These are phyloP conservation scores for Callimorpha dominula DNA, from an alignment of 2,888 invertebrate genomes.

Conservation along the genomic window DNA sequence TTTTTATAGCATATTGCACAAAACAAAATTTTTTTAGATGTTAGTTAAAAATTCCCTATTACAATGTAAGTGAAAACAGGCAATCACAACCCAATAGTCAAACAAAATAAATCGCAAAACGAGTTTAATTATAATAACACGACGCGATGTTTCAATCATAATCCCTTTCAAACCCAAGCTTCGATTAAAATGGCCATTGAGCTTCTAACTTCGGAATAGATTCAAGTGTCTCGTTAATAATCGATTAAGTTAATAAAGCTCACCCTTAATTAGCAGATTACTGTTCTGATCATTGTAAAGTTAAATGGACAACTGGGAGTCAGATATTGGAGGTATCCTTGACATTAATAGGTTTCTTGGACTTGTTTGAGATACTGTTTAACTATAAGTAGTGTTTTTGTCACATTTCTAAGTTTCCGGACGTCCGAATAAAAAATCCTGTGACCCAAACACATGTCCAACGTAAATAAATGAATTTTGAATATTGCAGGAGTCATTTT, in stretches of 20 bases:
- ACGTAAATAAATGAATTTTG: too few species aligned
- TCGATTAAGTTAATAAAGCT: slow-evolving; percentile 27
- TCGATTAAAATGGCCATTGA: slow-evolving; percentile 15
- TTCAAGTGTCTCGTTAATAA: slow-evolving; percentile 29
- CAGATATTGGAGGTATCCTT: neutral
- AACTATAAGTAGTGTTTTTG: neutral
- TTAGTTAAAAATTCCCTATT: too few species aligned
- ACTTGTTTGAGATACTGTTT: neutral
- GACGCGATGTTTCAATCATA: neutral
- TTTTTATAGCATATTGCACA: too few species aligned
- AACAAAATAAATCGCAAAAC: too few species aligned
- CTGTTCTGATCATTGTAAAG: slow-evolving; percentile 9
- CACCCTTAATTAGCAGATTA: slow-evolving; percentile 25
- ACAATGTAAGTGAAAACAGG: too few species aligned
- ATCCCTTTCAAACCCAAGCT: neutral
- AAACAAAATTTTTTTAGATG: too few species aligned
- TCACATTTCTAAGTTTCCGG: too few species aligned
- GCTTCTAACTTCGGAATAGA: slow-evolving; percentile 19
- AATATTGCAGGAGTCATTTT: too few species aligned
- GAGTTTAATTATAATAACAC: neutral
- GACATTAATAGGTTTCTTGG: neutral
- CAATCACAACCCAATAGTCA: too few species aligned
- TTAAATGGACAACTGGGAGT: neutral
- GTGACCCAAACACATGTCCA: too few species aligned
- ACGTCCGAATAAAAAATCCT: too few species aligned